Base-by-base conservation (phyloP, 2,113 vertebrate genomes). In the Aspiorhynchus laticeps region DNA sequence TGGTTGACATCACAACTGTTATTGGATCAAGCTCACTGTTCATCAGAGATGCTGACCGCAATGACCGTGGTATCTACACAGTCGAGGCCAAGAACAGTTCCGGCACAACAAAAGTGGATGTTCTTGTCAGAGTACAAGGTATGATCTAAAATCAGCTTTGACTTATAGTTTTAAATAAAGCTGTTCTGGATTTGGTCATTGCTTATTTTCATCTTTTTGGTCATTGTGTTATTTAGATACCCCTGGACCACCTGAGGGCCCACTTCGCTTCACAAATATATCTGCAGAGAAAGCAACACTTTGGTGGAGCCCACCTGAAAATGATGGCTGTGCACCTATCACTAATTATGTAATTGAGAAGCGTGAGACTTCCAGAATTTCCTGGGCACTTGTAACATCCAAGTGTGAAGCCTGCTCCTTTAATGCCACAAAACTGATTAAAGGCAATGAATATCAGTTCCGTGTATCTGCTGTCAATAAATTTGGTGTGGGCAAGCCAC, bases 381-480 rank as follows among this genome's bases (percentile, higher is more conserved):
- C 98, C 76, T 99, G 98, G 98, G 98, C 98, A 48, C 91, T 96
- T 88, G 95, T 98, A 89, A 96, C 96, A 84, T 97, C 98, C 88
- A 96, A 97, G 69, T 98, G 97, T 91, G 97, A 99, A 95, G 97
- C 96, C 48, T 98, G 95, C 88, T 98, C 96, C 88, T 98, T 95
- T 87, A 97, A 95, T 5, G 97, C 96, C 85, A 94, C 94, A 74
- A 99, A 97, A 92, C 93, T 99, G 89, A 99, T 99, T 90, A 98
- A 96, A 56, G 98, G 97, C 93, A 99, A 99, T 59, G 98, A 99
- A 87, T 99, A 99, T 90, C 98, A 99, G 87, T 99, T 99, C 96
- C 97, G 98, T 91, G 92, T 99, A 84, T 99, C 97, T 91, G 97
- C 98, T 86, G 96, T 96, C 88, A 99, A 99, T 92, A 99, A 96